These are phyloP conservation scores for Coccyzus lansbergi DNA, from an alignment of 2,797 vertebrate species.

Conservation along the genomic window DNA sequence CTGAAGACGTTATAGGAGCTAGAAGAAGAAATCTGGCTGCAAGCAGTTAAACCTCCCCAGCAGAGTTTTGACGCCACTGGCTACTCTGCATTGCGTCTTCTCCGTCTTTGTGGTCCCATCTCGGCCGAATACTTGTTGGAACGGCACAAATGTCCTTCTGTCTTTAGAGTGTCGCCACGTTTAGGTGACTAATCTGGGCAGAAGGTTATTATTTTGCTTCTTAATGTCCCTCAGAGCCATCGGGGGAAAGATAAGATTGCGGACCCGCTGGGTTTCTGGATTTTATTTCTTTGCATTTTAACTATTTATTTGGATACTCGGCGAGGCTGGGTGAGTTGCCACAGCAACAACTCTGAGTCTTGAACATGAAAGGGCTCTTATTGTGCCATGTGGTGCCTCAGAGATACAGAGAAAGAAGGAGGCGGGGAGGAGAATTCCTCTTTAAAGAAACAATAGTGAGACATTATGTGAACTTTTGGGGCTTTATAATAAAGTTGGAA, in stretches of 20 bases:
- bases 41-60: neutral
- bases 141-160: slow-evolving; percentile 32
- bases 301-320: slow-evolving; percentile 65
- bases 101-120: slow-evolving; percentile 22
- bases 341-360: slow-evolving; percentile 71
- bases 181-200: slow-evolving; percentile 36
- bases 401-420: slow-evolving; percentile 64
- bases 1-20: neutral
- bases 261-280: slow-evolving; percentile 1
- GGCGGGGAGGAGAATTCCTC: slow-evolving; percentile 63
- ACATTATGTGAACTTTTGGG: slow-evolving; percentile 55
- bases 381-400: slow-evolving; percentile 60
- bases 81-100: slow-evolving; percentile 47
- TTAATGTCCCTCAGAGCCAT: slow-evolving; percentile 35
- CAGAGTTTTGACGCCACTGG: slow-evolving; percentile 15
- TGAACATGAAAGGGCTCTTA: slow-evolving; percentile 65
- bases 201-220: slow-evolving; percentile 63
- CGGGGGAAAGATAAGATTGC: neutral
- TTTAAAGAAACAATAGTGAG: slow-evolving; percentile 56
- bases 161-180: slow-evolving; percentile 21
- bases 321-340: slow-evolving; percentile 61
- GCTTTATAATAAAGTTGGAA: slow-evolving; percentile 36
- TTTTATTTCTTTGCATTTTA: slow-evolving; percentile 25
- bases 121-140: slow-evolving; percentile 37
- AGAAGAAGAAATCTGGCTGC: neutral